Percentiles rank a stretch among this genome's conserved stretches.
Conservation (phyloP, 2,113 vertebrate genomes). For the Ranitomeya imitator region DNA sequence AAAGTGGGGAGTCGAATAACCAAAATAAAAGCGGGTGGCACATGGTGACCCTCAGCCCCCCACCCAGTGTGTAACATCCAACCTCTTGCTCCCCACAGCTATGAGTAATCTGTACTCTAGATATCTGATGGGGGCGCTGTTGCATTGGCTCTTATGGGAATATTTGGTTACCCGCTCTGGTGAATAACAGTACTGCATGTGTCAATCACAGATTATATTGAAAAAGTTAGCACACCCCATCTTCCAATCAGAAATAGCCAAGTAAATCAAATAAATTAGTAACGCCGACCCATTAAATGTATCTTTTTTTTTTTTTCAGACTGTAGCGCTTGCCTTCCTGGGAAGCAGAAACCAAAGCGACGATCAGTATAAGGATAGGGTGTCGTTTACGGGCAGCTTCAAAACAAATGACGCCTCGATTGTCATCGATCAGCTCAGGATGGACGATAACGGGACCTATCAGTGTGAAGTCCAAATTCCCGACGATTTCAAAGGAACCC, state of each 20-base stretch:
- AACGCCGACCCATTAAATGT: background rate
- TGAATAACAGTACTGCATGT: background rate
- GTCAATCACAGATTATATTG: background rate
- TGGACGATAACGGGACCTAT: conserved; percentile 79
- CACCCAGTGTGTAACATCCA: no score
- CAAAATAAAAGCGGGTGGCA: no score
- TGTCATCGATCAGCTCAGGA: conserved; percentile 69
- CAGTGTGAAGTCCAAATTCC: conserved; percentile 72
- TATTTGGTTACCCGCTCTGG: background rate
- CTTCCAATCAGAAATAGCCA: no score
- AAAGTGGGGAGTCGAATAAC: no score
- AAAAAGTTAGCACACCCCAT: no score
- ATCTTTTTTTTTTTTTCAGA: conserved; percentile 64
- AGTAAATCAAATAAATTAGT: no score
- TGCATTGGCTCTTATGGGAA: background rate
- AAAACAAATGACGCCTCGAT: conserved; percentile 62
- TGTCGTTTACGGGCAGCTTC: conserved; percentile 55
- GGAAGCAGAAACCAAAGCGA: conserved; percentile 40
- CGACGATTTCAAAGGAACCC: conserved; percentile 62
- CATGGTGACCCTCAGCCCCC: no score
- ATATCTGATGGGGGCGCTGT: background rate
- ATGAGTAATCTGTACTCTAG: background rate
- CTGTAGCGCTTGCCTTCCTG: conserved; percentile 60
- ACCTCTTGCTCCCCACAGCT: background rate
- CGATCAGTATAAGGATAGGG: conserved; percentile 66